phyloP scores from a whole-genome alignment of 2,797 vertebrate species.

The Merluccius polli region DNA sequence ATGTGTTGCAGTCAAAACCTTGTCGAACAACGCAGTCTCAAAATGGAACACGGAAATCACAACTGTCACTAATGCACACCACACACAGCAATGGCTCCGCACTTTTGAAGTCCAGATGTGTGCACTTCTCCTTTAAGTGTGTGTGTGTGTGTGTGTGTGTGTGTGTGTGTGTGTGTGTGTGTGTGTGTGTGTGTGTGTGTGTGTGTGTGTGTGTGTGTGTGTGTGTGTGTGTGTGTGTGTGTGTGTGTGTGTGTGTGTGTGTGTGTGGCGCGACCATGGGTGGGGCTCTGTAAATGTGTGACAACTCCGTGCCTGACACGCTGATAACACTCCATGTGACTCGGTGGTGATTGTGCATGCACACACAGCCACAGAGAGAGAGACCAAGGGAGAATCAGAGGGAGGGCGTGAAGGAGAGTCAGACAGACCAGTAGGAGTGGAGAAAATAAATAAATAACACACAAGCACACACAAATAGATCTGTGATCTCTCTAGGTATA shows the following conservation, averaged over 20 bases:
- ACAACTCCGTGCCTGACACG: slow-evolving; percentile 66
- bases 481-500: too few species aligned
- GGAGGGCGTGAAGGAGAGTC: slow-evolving; percentile 44
- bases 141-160: slow-evolving; percentile 12
- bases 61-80: too few species aligned
- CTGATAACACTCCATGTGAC: slow-evolving; percentile 69
- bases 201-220: slow-evolving; percentile 9
- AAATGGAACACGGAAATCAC: too few species aligned
- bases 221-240: slow-evolving; percentile 24
- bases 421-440: slow-evolving; percentile 32
- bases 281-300: slow-evolving; percentile 65
- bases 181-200: neutral
- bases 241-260: neutral
- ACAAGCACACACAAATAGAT: too few species aligned
- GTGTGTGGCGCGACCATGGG: slow-evolving; percentile 11
- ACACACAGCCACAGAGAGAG: slow-evolving; percentile 26
- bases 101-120: too few species aligned
- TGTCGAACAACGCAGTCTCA: too few species aligned
- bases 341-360: neutral
- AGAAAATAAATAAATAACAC: slow-evolving; percentile 19
- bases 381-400: slow-evolving; percentile 59
- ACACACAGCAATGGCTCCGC: too few species aligned
- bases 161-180: slow-evolving; percentile 3
- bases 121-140: slow-evolving; percentile 44
- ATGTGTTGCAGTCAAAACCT: too few species aligned